These are phyloP conservation scores for Dendrocincla fuliginosa DNA, from an alignment of 2,797 vertebrate species.

Conservation along the genomic window DNA sequence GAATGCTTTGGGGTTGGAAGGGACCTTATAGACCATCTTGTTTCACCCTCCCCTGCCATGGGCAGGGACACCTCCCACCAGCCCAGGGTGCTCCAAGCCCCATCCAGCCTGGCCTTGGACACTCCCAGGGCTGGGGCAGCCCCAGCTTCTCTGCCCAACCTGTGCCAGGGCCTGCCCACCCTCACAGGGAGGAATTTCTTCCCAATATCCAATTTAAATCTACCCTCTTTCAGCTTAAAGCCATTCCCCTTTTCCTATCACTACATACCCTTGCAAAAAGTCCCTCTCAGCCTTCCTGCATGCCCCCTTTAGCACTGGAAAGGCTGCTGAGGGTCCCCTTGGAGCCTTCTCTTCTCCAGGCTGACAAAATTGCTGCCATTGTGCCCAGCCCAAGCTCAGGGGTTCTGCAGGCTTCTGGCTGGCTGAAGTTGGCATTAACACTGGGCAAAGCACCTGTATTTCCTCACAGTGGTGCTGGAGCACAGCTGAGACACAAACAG, in stretches of 20 bases:
- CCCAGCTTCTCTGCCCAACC: neutral
- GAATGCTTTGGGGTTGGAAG: neutral
- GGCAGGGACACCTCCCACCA: neutral
- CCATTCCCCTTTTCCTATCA: neutral
- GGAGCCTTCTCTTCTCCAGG: neutral
- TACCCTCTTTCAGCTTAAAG: neutral
- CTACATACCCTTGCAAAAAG: neutral
- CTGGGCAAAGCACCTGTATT: too few relatives aligned
- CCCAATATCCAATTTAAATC: neutral
- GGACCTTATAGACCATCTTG: neutral
- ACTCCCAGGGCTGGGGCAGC: neutral
- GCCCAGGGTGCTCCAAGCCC: neutral
- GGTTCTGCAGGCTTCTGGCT: too few relatives aligned
- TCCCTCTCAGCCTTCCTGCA: neutral
- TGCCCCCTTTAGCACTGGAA: neutral
- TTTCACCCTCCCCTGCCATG: neutral
- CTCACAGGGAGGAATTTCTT: neutral
- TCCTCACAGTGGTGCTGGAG: too few relatives aligned
- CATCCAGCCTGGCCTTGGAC: rapidly evolving
- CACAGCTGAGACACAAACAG: too few relatives aligned
- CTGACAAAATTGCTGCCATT: neutral
- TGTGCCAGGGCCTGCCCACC: neutral
- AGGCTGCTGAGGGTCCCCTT: neutral
- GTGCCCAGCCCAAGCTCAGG: neutral
- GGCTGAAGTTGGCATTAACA: too few relatives aligned